Percentiles rank a stretch among this genome's conserved stretches.
Conservation (phyloP, 92 coral and sea anemone species). For the Pocillopora grandis region DNA sequence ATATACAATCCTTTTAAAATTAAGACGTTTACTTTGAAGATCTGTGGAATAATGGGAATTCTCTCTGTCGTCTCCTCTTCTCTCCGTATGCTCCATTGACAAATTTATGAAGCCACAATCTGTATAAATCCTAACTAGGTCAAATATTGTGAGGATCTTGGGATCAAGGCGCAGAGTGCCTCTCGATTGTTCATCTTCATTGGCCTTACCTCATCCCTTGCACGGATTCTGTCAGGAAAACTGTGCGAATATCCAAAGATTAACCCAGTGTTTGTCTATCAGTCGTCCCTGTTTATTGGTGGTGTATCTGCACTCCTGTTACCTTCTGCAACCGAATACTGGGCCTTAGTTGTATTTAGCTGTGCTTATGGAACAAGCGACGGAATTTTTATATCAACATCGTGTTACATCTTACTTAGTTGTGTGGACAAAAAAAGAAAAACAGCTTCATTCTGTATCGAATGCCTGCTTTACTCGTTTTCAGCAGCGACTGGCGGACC, state of each 20-base stretch:
- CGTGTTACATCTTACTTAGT: not conserved
- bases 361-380: conserved; percentile 5
- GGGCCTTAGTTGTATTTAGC: conserved; percentile 1
- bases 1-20: too few species aligned
- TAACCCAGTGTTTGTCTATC: conserved; percentile 16
- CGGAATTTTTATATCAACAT: conserved; percentile 9
- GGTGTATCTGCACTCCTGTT: conserved; percentile 1
- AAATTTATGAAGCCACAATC: not conserved
- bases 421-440: conserved; percentile 9
- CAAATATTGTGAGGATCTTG: conserved; percentile 55
- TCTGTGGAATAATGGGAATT: too few species aligned
- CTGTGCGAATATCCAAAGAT: conserved; percentile 35
- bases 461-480: too few species aligned
- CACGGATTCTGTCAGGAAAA: conserved; percentile 47
- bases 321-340: conserved; percentile 5
- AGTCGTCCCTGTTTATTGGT: not conserved
- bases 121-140: conserved; percentile 24
- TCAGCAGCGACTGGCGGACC: too few species aligned
- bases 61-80: too few species aligned
- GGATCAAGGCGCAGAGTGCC: conserved; percentile 43
- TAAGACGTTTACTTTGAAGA: too few species aligned
- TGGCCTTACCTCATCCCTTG: conserved; percentile 58
- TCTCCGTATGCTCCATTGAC: not conserved
- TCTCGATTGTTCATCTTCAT: conserved; percentile 59
- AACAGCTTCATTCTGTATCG: not conserved